phyloP scores from a whole-genome alignment of 2,888 invertebrate genomes.

The Leptinotarsa tumamoca region DNA sequence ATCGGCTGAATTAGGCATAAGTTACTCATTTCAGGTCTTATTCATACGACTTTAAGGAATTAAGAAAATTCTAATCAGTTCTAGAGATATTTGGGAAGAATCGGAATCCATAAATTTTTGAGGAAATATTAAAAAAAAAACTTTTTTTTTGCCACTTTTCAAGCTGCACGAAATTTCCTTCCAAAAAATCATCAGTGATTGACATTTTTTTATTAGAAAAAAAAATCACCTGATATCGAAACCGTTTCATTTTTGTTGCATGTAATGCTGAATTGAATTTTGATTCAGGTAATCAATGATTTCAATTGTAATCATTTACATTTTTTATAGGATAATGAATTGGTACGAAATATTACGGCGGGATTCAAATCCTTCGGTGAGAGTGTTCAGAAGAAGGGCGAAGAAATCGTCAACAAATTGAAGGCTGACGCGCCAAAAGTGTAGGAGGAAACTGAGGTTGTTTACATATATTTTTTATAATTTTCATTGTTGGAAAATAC shows the following conservation, averaged over 20 bases:
- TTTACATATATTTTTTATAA: background rate
- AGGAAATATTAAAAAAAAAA: too few relatives aligned
- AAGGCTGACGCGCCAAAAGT: slow-evolving; percentile 35
- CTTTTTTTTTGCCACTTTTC: too few relatives aligned
- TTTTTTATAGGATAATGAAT: slow-evolving; percentile 51
- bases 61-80: too few relatives aligned
- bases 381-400: slow-evolving; percentile 48
- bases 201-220: too few relatives aligned
- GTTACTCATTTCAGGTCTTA: too few relatives aligned
- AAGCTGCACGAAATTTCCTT: too few relatives aligned
- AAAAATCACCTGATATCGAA: background rate
- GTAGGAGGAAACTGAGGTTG: background rate
- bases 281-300: background rate
- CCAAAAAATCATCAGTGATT: too few relatives aligned
- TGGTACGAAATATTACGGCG: slow-evolving; percentile 50
- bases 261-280: background rate
- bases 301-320: background rate
- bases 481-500: too few relatives aligned
- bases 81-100: too few relatives aligned
- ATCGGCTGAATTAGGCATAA: too few relatives aligned
- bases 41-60: too few relatives aligned
- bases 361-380: slow-evolving; percentile 52
- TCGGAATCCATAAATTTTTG: too few relatives aligned
- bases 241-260: background rate
- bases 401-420: slow-evolving; percentile 51